Evolutionary conservation across 2,888 invertebrate genomes (phyloP).

Genomic region (Amphipyra berbera): DNA sequence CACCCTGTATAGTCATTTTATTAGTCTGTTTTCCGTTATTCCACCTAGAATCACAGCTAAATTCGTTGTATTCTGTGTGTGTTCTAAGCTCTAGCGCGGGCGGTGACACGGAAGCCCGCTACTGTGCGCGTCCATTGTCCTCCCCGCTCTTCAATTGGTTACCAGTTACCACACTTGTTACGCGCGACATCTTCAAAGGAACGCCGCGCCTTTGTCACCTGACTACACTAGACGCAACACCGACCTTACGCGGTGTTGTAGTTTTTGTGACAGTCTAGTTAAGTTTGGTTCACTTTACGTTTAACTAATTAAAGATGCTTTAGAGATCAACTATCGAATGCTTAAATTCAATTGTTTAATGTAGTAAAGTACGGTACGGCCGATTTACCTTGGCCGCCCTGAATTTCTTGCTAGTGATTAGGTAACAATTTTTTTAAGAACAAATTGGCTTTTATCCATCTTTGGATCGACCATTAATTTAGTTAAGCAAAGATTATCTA

Average conservation of each 20-base stretch:
- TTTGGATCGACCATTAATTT: too few species aligned
- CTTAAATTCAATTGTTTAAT: neutral
- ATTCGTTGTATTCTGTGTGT: slow-evolving; percentile 52
- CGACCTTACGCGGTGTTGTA: slow-evolving; percentile 45
- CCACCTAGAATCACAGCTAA: too few species aligned
- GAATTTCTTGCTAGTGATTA: too few species aligned
- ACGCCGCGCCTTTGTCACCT: slow-evolving; percentile 81
- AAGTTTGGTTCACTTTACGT: slow-evolving; percentile 27
- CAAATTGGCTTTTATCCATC: too few species aligned
- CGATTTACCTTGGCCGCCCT: too few species aligned
- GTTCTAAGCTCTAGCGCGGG: slow-evolving; percentile 61
- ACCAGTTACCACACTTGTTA: slow-evolving; percentile 76
- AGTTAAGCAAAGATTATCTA: too few species aligned
- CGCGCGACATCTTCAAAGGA: slow-evolving; percentile 75
- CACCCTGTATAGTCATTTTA: too few species aligned
- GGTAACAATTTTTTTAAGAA: too few species aligned
- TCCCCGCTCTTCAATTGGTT: slow-evolving; percentile 73
- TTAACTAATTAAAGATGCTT: slow-evolving; percentile 23
- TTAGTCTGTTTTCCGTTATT: too few species aligned
- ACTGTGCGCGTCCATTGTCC: slow-evolving; percentile 84
- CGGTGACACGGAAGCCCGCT: slow-evolving; percentile 84
- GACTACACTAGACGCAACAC: slow-evolving; percentile 61
- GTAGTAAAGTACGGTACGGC: too few species aligned
- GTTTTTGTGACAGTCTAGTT: slow-evolving; percentile 43
- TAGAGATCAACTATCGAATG: neutral